These are phyloP conservation scores for Spodoptera picta DNA, from an alignment of 2,888 invertebrate genomes.

Conservation along the genomic window DNA sequence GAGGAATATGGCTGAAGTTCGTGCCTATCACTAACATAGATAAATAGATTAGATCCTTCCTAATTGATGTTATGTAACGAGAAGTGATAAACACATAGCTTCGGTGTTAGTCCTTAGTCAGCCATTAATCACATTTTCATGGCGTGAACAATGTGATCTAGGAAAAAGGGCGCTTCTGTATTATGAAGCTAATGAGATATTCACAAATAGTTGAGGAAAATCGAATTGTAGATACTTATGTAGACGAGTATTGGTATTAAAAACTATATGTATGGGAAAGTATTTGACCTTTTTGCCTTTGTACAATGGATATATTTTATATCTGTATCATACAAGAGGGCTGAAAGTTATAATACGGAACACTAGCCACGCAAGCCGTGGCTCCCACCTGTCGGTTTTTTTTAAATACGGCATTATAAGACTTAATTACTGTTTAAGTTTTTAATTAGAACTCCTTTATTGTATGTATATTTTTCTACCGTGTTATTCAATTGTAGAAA, in stretches of 20 bases:
- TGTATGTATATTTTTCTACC: constrained; percentile 10
- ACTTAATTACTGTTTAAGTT: constrained; percentile 41
- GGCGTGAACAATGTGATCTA: background rate
- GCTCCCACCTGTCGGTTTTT: constrained; percentile 17
- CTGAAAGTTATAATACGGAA: constrained; percentile 12
- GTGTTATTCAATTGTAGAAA: constrained; percentile 27
- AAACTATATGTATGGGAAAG: background rate
- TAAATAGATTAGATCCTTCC: background rate
- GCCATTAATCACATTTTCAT: constrained; percentile 3
- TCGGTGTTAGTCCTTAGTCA: constrained; percentile 1
- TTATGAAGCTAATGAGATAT: background rate
- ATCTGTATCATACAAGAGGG: background rate
- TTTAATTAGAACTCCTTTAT: constrained; percentile 28
- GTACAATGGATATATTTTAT: too few species aligned
- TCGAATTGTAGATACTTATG: background rate
- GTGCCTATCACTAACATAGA: constrained; percentile 48
- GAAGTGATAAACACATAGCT: background rate
- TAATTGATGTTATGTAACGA: background rate
- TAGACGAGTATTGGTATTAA: constrained; percentile 1
- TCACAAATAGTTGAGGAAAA: background rate
- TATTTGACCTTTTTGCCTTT: too few species aligned
- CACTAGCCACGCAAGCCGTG: constrained; percentile 7
- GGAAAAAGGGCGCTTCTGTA: background rate
- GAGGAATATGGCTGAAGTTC: constrained; percentile 82
- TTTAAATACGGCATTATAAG: constrained; percentile 39